Percentiles rank a stretch among this genome's conserved stretches.
Conservation (phyloP, 2,797 vertebrate species). For the Bucorvus abyssinicus region DNA sequence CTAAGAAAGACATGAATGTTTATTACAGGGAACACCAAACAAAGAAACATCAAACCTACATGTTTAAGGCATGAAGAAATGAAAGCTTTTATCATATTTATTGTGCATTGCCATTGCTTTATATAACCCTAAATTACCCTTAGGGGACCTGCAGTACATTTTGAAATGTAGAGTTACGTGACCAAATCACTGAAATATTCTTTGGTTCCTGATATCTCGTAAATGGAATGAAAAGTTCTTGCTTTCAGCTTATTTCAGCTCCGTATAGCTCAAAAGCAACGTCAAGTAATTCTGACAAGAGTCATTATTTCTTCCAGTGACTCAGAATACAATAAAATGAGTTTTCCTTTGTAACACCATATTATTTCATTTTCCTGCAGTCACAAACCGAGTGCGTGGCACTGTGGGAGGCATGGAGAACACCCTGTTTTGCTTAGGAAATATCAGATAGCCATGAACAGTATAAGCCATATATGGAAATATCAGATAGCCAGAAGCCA, state of each 20-base stretch:
- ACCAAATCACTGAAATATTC: neutral
- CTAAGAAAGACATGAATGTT: neutral
- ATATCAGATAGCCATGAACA: neutral
- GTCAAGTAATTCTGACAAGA: neutral
- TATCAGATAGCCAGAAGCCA: neutral
- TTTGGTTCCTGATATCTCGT: neutral
- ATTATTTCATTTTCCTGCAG: neutral
- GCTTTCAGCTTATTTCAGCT: neutral
- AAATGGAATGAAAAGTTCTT: neutral
- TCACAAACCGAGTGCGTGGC: neutral
- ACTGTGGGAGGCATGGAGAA: neutral
- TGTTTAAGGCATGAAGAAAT: neutral
- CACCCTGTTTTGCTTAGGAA: neutral
- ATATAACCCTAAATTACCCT: neutral
- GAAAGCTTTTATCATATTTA: neutral
- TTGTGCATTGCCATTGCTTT: neutral
- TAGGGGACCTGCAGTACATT: neutral
- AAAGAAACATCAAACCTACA: neutral
- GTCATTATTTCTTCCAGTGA: neutral
- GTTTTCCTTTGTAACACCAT: neutral
- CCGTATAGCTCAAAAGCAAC: neutral
- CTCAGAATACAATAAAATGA: neutral
- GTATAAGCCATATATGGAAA: neutral
- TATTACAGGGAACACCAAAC: neutral
- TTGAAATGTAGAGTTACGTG: neutral